Base-by-base conservation (phyloP, 2,113 vertebrate genomes). In the Gambusia holbrooki region DNA sequence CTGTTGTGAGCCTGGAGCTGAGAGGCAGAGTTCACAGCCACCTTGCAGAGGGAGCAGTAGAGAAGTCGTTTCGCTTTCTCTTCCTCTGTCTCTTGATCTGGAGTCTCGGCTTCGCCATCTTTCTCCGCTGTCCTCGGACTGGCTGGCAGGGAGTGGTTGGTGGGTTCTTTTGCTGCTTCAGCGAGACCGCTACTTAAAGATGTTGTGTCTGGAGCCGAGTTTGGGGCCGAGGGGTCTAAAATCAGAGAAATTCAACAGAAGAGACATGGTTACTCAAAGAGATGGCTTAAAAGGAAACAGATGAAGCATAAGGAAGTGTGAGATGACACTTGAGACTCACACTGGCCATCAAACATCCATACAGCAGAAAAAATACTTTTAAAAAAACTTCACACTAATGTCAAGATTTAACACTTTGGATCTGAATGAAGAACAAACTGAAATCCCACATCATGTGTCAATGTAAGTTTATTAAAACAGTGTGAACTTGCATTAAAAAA, bases 31-130 rank as follows among this genome's bases (percentile, higher is more conserved):
- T 99, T 99, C 90, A 98, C 98, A 14, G 97, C 96, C 33, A 99
- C 96, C 93, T 98, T 99, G 95, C 98, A 99, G 85, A 99, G 96
- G 17, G 98, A 98, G 90, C 98, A 99, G 93, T 99, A 99, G 28
- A 99, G 97, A 27, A 99, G 94, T 60, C 98, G 92, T 70, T 95
- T 95, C 5, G 97, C 97, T 90, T 99, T 99, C 81, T 97, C 96
- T 72, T 99, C 96, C 77, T 98, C 98, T 0, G 96, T 96, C 93
- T 98, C 98, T 0, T 89, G 77, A 25, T 95, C 96, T 66, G 95
- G 94, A 77, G 92, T 92, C 5, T 84, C 83, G 5, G 25, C 19
- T 7, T 88, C 85, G 42, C 62, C 61, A 2, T 87, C 75, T 51
- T 29, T 89, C 58, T 86, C 89, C 17, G 80, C n/a, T 28, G 70